Percentiles rank a stretch among this genome's conserved stretches.
Evolutionary conservation across 2,797 vertebrate genomes (phyloP).

Genomic region (Cynopterus sphinx): DNA sequence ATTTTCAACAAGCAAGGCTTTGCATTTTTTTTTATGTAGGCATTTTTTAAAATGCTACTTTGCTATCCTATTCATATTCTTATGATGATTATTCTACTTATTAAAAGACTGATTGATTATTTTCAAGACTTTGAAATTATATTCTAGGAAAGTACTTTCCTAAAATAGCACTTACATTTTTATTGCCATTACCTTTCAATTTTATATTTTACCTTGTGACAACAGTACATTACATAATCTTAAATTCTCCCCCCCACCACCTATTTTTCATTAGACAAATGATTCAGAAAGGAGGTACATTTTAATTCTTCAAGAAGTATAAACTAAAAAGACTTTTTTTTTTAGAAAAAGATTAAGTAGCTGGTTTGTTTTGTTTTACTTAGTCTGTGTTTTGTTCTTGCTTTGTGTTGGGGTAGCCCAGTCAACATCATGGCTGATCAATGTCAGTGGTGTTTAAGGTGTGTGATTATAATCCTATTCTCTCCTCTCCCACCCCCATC

Average conservation of each 20-base stretch:
- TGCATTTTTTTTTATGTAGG: conserved; percentile 56
- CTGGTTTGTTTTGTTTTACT: background rate
- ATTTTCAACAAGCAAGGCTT: conserved; percentile 67
- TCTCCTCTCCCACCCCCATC: too few relatives aligned
- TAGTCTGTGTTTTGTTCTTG: background rate
- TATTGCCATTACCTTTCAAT: conserved; percentile 47
- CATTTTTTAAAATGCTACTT: conserved; percentile 59
- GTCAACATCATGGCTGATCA: background rate
- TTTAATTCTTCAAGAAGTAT: conserved; percentile 28
- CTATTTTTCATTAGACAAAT: conserved; percentile 50
- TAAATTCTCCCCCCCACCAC: background rate
- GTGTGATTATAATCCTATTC: rapidly evolving
- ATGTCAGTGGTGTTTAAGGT: background rate
- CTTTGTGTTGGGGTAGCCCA: background rate
- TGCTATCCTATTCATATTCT: conserved; percentile 65
- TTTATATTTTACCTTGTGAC: conserved; percentile 61
- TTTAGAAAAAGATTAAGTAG: conserved; percentile 19
- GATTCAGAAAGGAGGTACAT: conserved; percentile 35
- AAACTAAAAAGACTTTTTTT: conserved; percentile 51
- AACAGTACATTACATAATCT: conserved; percentile 16
- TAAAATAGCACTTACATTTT: conserved; percentile 32
- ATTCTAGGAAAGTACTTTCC: conserved; percentile 66
- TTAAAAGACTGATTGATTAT: conserved; percentile 72
- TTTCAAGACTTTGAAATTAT: conserved; percentile 75
- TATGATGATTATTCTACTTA: conserved; percentile 72